Percentiles rank a stretch among this genome's conserved stretches.
Conservation (phyloP, 2,888 invertebrate genomes). For the Tenthredo amoena region DNA sequence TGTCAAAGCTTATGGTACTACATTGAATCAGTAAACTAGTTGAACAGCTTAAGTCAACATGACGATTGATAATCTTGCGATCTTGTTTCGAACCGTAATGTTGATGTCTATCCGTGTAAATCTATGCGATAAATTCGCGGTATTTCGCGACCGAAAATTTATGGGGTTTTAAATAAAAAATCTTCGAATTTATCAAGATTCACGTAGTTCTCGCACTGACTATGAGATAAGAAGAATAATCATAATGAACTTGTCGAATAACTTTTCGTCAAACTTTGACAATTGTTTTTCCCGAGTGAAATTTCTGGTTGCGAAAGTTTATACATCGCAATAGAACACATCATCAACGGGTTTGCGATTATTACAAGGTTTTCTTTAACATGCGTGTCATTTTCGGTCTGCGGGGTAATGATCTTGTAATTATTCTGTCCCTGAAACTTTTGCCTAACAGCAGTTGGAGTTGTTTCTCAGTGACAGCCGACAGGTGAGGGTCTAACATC, state of each 20-base stretch:
- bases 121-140: background rate
- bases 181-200: background rate
- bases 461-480: conserved; percentile 40
- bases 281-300: background rate
- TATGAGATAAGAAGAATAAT: background rate
- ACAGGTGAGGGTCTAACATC: conserved; percentile 40
- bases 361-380: conserved; percentile 3
- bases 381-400: background rate
- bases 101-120: background rate
- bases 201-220: background rate
- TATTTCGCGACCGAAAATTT: background rate
- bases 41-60: conserved; percentile 35
- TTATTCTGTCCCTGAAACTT: conserved; percentile 50
- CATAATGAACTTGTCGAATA: background rate
- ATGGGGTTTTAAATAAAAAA: background rate
- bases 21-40: conserved; percentile 29
- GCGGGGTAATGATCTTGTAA: conserved; percentile 45
- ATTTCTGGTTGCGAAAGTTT: background rate
- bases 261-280: background rate
- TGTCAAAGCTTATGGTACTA: conserved; percentile 31
- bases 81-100: conserved; percentile 26
- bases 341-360: background rate
- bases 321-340: background rate
- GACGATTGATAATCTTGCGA: conserved; percentile 23
- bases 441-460: conserved; percentile 17